Percentiles rank a stretch among this genome's conserved stretches.
Conservation (phyloP, 2,113 vertebrate genomes). For the Rostratula benghalensis region DNA sequence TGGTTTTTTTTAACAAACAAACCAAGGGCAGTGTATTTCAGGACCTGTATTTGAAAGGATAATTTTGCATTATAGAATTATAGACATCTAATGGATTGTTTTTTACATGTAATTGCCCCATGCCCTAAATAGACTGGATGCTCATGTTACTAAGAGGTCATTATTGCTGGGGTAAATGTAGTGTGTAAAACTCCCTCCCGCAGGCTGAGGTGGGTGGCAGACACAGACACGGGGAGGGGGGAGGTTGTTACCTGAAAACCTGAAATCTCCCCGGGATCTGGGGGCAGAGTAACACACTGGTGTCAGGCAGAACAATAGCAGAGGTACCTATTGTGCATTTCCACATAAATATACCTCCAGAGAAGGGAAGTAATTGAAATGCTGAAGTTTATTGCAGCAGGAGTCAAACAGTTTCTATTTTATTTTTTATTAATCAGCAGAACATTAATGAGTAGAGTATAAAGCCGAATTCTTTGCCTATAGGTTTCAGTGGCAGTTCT, state of each 20-base stretch:
- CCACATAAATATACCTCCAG: not conserved
- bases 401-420: not conserved
- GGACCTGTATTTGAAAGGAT: too few species aligned
- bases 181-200: not conserved
- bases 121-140: not conserved
- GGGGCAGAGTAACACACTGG: not conserved
- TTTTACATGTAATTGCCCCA: not conserved
- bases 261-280: not conserved
- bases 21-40: too few species aligned
- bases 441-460: not conserved
- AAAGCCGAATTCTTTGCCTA: not conserved
- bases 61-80: not conserved
- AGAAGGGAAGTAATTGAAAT: not conserved
- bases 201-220: not conserved
- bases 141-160: not conserved
- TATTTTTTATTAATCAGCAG: not conserved
- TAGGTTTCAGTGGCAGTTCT: not conserved
- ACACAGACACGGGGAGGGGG: not conserved
- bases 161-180: conserved; percentile 15
- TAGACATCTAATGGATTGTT: not conserved
- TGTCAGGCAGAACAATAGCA: not conserved
- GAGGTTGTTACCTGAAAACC: not conserved
- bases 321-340: not conserved
- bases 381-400: not conserved
- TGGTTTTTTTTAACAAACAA: too few species aligned